phyloP scores from a whole-genome alignment of 2,113 vertebrate genomes.

The Thinocorus orbignyianus region DNA sequence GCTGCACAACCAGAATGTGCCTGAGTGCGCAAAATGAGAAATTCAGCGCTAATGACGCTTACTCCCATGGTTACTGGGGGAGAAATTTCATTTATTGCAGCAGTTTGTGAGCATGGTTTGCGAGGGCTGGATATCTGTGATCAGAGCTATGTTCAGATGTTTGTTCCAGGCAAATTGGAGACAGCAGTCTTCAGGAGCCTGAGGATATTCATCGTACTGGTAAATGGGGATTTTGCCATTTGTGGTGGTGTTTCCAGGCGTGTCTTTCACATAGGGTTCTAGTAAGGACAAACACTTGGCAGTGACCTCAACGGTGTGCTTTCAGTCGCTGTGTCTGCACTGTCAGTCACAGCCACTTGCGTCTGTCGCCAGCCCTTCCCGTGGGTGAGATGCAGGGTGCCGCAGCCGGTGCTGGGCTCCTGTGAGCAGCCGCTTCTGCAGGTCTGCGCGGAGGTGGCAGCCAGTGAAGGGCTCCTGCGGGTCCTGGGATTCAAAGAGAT shows the following conservation, averaged over 20 bases:
- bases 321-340: not conserved
- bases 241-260: not conserved
- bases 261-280: not conserved
- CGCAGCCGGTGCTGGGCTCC: not conserved
- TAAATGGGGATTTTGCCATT: not conserved
- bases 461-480: not conserved
- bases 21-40: not conserved
- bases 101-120: not conserved
- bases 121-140: not conserved
- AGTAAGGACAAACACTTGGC: not conserved
- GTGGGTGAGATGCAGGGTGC: not conserved
- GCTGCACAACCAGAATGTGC: not conserved
- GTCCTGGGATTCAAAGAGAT: not conserved
- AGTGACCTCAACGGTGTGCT: not conserved
- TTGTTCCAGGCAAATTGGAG: not conserved
- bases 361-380: not conserved
- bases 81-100: not conserved
- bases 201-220: not conserved
- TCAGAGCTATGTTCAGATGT: not conserved
- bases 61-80: not conserved
- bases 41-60: not conserved
- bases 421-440: not conserved
- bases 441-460: not conserved
- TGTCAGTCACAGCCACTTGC: fast-evolving
- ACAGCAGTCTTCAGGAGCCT: not conserved